These are phyloP conservation scores for Ceratosolen fusciceps DNA, from an alignment of 1,140 invertebrate species.

Conservation along the genomic window DNA sequence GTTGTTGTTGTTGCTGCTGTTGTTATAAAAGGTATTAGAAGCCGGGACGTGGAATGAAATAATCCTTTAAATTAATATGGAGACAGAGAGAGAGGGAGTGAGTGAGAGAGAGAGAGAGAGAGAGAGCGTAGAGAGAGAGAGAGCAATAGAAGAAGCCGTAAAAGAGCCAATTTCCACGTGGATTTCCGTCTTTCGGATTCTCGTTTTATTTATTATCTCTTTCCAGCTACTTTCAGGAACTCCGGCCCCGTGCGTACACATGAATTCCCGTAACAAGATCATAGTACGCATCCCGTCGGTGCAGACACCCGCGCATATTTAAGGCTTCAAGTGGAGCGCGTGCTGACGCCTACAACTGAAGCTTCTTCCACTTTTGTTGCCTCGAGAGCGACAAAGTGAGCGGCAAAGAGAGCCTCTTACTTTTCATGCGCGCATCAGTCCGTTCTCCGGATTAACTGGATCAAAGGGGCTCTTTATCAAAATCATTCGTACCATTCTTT, in stretches of 20 bases:
- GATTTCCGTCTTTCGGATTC: constrained; percentile 5
- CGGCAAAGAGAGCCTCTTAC: not conserved
- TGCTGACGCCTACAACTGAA: no score
- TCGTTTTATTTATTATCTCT: not conserved
- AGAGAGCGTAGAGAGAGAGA: constrained; percentile 8
- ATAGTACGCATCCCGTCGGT: not conserved
- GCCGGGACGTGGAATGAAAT: constrained; percentile 23
- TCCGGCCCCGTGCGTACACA: not conserved
- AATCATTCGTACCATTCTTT: not conserved
- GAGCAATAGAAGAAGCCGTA: not conserved
- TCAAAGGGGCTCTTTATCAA: not conserved
- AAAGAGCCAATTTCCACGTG: not conserved
- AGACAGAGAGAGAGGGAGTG: not conserved
- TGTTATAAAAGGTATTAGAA: constrained; percentile 12
- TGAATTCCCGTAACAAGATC: constrained; percentile 31
- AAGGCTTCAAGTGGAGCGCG: constrained; percentile 37
- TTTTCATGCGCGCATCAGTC: not conserved
- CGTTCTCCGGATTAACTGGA: not conserved
- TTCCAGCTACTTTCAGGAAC: not conserved
- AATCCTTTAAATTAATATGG: constrained; percentile 42
- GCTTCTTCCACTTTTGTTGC: not conserved
- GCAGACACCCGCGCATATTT: constrained; percentile 1
- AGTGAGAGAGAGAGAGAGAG: not conserved
- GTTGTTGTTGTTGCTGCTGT: no score
- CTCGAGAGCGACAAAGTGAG: not conserved